Percentiles rank a stretch among this genome's conserved stretches.
These are phyloP conservation scores for Podarcis raffonei DNA, from an alignment of 2,113 vertebrate species.

Conservation along the genomic window DNA sequence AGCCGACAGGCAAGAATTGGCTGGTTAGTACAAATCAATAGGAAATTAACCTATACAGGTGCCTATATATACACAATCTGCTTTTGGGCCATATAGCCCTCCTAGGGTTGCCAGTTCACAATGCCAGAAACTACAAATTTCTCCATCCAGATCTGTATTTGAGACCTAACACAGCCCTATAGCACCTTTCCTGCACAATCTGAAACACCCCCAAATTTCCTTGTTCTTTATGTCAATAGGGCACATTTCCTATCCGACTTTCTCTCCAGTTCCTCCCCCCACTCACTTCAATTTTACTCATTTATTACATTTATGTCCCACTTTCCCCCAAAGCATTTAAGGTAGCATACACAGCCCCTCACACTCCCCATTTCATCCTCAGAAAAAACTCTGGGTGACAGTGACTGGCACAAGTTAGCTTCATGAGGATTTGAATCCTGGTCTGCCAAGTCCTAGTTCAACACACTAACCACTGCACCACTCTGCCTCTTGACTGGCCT, in stretches of 20 bases:
- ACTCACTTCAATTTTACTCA: no score
- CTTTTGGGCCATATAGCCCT: neutral
- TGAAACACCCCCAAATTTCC: neutral
- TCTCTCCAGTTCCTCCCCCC: neutral
- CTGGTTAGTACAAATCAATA: neutral
- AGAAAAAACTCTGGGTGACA: no score
- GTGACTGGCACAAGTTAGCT: neutral
- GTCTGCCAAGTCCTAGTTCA: neutral
- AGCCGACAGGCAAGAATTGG: neutral
- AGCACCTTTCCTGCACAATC: no score
- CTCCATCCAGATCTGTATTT: neutral
- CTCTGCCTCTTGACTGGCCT: neutral
- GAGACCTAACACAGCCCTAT: neutral
- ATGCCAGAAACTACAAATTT: neutral
- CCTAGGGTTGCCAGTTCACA: neutral
- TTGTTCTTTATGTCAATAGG: neutral
- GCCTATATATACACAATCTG: neutral
- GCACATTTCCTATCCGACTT: neutral
- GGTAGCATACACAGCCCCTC: no score
- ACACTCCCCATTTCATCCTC: no score
- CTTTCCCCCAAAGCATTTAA: no score
- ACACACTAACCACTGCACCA: neutral
- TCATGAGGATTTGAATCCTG: neutral
- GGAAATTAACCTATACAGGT: neutral
- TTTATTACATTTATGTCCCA: no score